Evolutionary conservation across 2,113 vertebrate species (phyloP).

Genomic region (Poecilia latipinna): DNA sequence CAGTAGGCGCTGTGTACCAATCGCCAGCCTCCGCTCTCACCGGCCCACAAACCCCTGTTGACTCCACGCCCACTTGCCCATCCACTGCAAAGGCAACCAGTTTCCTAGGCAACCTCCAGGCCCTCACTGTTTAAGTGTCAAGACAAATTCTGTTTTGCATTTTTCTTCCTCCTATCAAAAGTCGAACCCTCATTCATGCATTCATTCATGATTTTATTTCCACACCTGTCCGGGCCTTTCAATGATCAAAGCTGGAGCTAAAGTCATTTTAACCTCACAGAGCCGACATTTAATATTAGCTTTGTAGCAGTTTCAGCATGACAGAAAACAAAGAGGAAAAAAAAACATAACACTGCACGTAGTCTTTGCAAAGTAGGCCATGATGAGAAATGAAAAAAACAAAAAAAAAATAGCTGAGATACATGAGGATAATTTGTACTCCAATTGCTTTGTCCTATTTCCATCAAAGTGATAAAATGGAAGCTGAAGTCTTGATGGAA

Average conservation of each 20-base stretch:
- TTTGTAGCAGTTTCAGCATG: slow-evolving; percentile 10
- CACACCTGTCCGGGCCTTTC: slow-evolving; percentile 26
- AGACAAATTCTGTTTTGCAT: slow-evolving; percentile 60
- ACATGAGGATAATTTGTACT: slow-evolving; percentile 36
- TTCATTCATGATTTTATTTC: slow-evolving; percentile 49
- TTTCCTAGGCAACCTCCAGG: slow-evolving; percentile 83
- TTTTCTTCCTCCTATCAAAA: slow-evolving; percentile 48
- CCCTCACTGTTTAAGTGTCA: slow-evolving; percentile 70
- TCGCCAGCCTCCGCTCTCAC: slow-evolving; percentile 67
- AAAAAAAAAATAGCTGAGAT: slow-evolving; percentile 43
- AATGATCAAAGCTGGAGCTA: slow-evolving; percentile 20
- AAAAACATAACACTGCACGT: not conserved
- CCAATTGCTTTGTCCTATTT: slow-evolving; percentile 29
- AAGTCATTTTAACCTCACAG: slow-evolving; percentile 4
- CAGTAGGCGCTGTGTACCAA: slow-evolving; percentile 52
- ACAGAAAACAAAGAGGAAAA: slow-evolving; percentile 1
- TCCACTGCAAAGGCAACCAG: slow-evolving; percentile 75
- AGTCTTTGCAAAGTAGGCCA: slow-evolving; percentile 42
- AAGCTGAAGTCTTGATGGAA: not conserved
- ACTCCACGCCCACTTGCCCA: slow-evolving; percentile 71
- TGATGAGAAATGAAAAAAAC: not conserved
- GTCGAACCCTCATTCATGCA: slow-evolving; percentile 46
- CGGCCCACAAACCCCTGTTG: slow-evolving; percentile 72
- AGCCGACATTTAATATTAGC: not conserved
- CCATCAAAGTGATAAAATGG: slow-evolving; percentile 23